Evolutionary conservation across 1,140 invertebrate genomes (phyloP), one percentile per base, ranked within the genome.

Genomic region (Aphelenchoides fujianensis): DNA sequence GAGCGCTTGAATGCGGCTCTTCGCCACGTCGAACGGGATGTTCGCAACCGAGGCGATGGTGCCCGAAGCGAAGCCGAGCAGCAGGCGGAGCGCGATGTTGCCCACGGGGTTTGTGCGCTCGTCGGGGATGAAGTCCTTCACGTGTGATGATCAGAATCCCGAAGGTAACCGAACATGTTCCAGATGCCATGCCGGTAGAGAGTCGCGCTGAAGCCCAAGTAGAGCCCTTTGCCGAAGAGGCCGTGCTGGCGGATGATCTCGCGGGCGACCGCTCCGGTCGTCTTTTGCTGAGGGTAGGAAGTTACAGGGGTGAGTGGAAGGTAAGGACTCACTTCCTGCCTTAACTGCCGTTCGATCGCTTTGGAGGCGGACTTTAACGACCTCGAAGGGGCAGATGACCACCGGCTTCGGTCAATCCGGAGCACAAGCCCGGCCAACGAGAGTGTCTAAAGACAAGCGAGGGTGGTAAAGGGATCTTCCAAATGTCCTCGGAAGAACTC

Each of bases 11-110:
- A 96, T 95, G 69, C 94, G 87, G 81, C 92, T 94, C 86, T 96
- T 96, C 5, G 92, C 94, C 2, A 96, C 94, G 85, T 96, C 94
- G 86, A 95, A 95, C 31, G 93, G 93, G 87, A 95, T 95, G 84
- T 96, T 96, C 28, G 92, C 86, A 80, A 90, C 89, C 0, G 92
- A 94, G 27, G 90, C 92, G 19, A 94, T 80, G 0, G 90, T 90
- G 7, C 93, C 93, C 27, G 92, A 91, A 27, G 88, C 86, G 80
- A 96, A 93, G 55, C 93, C 93, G 70, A 95, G 90, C 3, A 87
- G 84, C 1, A 94, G 88, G 85, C 91, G 90, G 27, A 89, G 86
- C 3, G 88, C 76, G 74, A 92, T 90, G 80, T 92, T 91, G 70
- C 88, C 73, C 0, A 87, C 75, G 0, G 86, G 87, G 86, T 91